Conservation (phyloP, 2,888 invertebrate genomes). For the Habroteleia sp. region DNA sequence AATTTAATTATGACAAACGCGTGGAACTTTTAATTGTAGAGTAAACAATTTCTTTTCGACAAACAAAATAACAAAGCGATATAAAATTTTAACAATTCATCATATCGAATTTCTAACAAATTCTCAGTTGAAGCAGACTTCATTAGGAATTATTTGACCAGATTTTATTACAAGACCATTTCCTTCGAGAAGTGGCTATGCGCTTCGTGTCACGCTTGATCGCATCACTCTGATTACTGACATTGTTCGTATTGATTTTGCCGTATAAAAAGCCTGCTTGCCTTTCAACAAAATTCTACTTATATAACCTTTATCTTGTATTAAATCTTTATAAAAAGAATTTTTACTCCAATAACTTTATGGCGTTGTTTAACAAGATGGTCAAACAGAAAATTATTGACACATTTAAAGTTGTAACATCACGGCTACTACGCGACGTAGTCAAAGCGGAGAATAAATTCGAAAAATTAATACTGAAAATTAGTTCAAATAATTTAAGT, state of each 20-base stretch:
- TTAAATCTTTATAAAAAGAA: constrained; percentile 3
- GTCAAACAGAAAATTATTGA: too few species aligned
- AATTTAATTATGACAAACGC: too few species aligned
- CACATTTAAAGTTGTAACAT: too few species aligned
- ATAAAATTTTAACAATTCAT: constrained; percentile 26
- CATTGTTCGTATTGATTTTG: constrained; percentile 63
- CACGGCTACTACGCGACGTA: too few species aligned
- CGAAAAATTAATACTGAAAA: too few species aligned
- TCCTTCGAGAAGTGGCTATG: constrained; percentile 51
- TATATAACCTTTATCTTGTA: constrained; percentile 4
- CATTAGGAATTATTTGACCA: constrained; percentile 57
- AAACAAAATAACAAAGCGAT: constrained; percentile 11
- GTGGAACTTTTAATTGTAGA: too few species aligned
- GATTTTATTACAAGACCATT: constrained; percentile 61
- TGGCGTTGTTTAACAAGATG: not conserved
- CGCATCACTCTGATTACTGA: constrained; percentile 57
- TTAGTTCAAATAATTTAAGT: too few species aligned
- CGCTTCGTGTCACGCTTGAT: constrained; percentile 55
- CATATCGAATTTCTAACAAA: constrained; percentile 22
- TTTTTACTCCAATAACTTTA: not conserved
- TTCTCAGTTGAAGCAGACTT: constrained; percentile 42
- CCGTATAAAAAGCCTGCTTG: constrained; percentile 29
- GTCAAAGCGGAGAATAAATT: too few species aligned
- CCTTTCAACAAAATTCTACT: constrained; percentile 43
- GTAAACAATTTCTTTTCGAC: too few species aligned